Conservation (phyloP, 2,113 vertebrate species). For the Tichodroma muraria region DNA sequence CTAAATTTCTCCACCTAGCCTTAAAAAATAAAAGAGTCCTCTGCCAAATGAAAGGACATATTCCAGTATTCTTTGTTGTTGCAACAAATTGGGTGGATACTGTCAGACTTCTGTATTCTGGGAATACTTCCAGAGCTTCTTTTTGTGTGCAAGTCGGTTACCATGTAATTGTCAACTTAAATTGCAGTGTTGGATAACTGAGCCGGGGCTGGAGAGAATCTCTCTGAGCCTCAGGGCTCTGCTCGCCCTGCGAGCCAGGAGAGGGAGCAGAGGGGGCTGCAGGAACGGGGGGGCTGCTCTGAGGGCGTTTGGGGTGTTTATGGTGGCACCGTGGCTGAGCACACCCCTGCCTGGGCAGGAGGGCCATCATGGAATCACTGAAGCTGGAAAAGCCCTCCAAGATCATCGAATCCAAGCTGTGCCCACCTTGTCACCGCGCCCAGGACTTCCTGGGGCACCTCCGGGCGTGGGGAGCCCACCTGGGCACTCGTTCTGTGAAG, state of each 20-base stretch:
- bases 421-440: background rate
- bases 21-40: background rate
- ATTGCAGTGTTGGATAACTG: constrained; percentile 52
- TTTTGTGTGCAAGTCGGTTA: constrained; percentile 32
- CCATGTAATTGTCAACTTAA: constrained; percentile 51
- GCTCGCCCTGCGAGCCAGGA: fast-evolving
- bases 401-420: fast-evolving
- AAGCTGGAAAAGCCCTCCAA: background rate
- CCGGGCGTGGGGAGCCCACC: background rate
- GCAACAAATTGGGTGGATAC: constrained; percentile 62
- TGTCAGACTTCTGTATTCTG: constrained; percentile 60
- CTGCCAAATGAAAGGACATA: constrained; percentile 54
- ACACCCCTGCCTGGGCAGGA: fast-evolving
- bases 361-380: fast-evolving
- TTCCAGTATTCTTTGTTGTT: constrained; percentile 57
- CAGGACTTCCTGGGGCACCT: background rate
- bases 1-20: constrained; percentile 45
- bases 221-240: background rate
- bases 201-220: background rate
- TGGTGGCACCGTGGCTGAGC: fast-evolving
- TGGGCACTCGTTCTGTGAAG: fast-evolving
- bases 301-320: fast-evolving
- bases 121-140: constrained; percentile 54
- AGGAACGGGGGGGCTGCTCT: background rate
- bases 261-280: background rate